Conservation (phyloP, 2,797 vertebrate species). For the Paratrypauchen microcephalus region DNA sequence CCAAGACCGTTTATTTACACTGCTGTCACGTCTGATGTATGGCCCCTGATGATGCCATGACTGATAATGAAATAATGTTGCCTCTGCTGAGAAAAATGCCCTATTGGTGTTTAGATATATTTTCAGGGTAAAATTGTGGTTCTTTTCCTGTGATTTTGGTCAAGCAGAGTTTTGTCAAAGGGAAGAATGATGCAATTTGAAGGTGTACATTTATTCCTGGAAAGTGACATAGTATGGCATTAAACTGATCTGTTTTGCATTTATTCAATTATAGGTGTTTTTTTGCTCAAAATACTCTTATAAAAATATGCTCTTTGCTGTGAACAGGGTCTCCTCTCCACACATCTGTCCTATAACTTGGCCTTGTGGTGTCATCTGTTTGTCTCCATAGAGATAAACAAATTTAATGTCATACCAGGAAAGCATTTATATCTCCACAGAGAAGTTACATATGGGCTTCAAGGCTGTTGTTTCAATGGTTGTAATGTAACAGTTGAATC, state of each 20-base stretch:
- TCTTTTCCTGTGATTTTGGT: background rate
- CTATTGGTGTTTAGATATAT: background rate
- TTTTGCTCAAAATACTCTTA: no score
- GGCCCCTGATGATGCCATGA: constrained; percentile 7
- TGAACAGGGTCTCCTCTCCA: no score
- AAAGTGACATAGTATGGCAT: no score
- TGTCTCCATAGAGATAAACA: background rate
- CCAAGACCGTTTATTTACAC: constrained; percentile 17
- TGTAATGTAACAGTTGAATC: no score
- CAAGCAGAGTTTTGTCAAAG: background rate
- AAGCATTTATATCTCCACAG: no score
- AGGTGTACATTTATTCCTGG: background rate
- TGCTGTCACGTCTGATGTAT: constrained; percentile 14
- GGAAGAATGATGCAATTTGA: background rate
- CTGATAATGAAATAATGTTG: constrained; percentile 19
- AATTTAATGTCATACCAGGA: no score
- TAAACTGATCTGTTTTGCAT: no score
- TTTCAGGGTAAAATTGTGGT: background rate
- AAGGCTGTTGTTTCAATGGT: no score
- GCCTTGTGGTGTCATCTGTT: background rate
- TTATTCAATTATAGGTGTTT: no score
- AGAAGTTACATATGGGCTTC: no score
- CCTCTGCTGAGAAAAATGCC: background rate
- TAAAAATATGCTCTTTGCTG: no score
- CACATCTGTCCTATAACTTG: no score